These are phyloP conservation scores for Capitulum mitella DNA, from an alignment of 2,888 invertebrate genomes.

Conservation along the genomic window DNA sequence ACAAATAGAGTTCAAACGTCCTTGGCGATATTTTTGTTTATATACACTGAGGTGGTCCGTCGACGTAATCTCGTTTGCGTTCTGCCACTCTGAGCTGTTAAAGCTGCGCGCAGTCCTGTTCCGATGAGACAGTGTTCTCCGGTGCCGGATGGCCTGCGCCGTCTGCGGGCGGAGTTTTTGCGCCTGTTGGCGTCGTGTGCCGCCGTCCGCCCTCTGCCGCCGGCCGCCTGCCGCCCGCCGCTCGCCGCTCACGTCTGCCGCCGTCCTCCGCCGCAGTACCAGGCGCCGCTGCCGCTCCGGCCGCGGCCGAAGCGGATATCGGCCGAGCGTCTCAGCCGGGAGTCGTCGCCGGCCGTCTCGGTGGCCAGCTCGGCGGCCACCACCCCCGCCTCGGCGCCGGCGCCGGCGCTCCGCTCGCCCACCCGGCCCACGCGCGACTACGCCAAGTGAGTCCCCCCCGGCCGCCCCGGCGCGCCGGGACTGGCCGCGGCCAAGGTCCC, in stretches of 20 bases:
- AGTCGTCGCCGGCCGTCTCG: background rate
- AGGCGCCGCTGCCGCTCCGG: constrained; percentile 11
- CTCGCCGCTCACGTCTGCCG: too few relatives aligned
- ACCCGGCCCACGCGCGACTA: background rate
- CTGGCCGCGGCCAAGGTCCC: too few relatives aligned
- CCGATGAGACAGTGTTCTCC: too few relatives aligned
- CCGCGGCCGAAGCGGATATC: background rate
- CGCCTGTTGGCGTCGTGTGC: background rate
- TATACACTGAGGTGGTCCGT: too few relatives aligned
- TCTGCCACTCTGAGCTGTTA: too few relatives aligned
- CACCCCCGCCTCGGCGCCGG: background rate
- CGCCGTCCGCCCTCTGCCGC: background rate
- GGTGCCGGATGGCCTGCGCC: too few relatives aligned
- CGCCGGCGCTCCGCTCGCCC: background rate
- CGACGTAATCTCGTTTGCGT: too few relatives aligned
- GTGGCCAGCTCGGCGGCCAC: background rate
- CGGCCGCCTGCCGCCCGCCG: background rate
- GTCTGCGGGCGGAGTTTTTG: background rate
- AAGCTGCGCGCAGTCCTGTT: too few relatives aligned
- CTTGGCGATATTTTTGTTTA: too few relatives aligned
- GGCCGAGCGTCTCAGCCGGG: background rate
- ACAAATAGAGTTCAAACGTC: too few relatives aligned
- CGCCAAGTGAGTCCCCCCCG: background rate
- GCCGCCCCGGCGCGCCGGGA: too few relatives aligned
- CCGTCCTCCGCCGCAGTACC: background rate